A percentile compares a stretch with the other conserved stretches of the same genome.
Conservation (phyloP, 2,113 vertebrate genomes). For the Grammomys surdaster region DNA sequence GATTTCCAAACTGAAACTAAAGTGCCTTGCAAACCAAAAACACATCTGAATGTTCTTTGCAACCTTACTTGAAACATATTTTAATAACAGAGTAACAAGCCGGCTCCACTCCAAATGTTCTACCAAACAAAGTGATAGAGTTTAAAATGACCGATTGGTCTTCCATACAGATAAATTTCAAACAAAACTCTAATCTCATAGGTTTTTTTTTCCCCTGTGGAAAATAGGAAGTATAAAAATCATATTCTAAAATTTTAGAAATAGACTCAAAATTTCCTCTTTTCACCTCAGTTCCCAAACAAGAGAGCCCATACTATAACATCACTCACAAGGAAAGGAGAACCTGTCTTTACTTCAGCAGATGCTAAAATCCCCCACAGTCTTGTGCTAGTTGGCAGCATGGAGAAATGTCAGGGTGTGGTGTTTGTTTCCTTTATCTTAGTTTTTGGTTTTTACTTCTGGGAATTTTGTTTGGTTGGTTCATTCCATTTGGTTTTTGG, state of each 20-base stretch:
- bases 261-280: neutral
- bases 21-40: neutral
- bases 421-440: neutral
- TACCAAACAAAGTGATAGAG: slow-evolving; percentile 5
- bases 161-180: slow-evolving; percentile 27
- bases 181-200: slow-evolving; percentile 37
- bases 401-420: slow-evolving; percentile 72
- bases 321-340: slow-evolving; percentile 8
- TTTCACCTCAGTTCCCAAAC: neutral
- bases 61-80: slow-evolving; percentile 25
- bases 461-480: neutral
- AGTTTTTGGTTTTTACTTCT: neutral
- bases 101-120: neutral
- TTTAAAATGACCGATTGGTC: neutral
- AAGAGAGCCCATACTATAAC: neutral
- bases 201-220: neutral
- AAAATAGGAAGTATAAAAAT: neutral
- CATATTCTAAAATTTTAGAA: neutral
- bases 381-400: slow-evolving; percentile 63
- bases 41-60: neutral
- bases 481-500: slow-evolving; percentile 51
- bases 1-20: slow-evolving; percentile 78
- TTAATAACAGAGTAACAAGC: neutral
- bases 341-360: slow-evolving; percentile 41
- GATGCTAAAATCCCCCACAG: slow-evolving; percentile 77